A percentile compares a stretch with the other conserved stretches of the same genome.
Conservation (phyloP, 2,888 invertebrate species). For the Hydroisotoma schaefferi region DNA sequence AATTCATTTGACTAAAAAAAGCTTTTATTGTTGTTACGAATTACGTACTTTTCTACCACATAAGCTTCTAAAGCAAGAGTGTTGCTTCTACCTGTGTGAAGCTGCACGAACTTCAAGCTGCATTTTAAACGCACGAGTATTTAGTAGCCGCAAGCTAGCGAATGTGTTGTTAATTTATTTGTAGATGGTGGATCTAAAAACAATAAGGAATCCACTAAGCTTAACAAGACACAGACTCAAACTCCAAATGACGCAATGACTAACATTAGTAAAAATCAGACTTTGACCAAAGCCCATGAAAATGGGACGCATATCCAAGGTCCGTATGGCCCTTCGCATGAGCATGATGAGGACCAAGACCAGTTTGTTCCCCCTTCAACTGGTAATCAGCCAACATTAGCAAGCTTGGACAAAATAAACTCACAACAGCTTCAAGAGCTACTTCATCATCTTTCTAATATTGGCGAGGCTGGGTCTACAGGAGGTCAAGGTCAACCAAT, state of each 20-base stretch:
- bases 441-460: slow-evolving; percentile 42
- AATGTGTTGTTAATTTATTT: slow-evolving; percentile 13
- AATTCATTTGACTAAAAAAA: not conserved
- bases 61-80: too few relatives aligned
- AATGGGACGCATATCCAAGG: not conserved
- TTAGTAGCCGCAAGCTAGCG: not conserved
- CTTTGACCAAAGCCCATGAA: not conserved
- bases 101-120: too few relatives aligned
- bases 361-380: slow-evolving; percentile 45
- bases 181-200: slow-evolving; percentile 24
- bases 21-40: too few relatives aligned
- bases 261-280: slow-evolving; percentile 1
- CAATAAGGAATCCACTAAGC: slow-evolving; percentile 8
- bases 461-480: slow-evolving; percentile 21
- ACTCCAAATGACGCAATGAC: slow-evolving; percentile 15
- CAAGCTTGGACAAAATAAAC: slow-evolving; percentile 42
- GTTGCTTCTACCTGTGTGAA: too few relatives aligned
- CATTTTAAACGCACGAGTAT: not conserved
- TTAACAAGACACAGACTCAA: slow-evolving; percentile 18
- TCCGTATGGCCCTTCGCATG: slow-evolving; percentile 22
- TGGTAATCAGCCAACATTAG: slow-evolving; percentile 40
- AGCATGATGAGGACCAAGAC: slow-evolving; percentile 39
- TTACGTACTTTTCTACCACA: too few relatives aligned
- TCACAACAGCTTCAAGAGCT: slow-evolving; percentile 46
- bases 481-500: slow-evolving; percentile 15